Conservation (phyloP, 1,140 invertebrate genomes). For the Drosophila oshimai region DNA sequence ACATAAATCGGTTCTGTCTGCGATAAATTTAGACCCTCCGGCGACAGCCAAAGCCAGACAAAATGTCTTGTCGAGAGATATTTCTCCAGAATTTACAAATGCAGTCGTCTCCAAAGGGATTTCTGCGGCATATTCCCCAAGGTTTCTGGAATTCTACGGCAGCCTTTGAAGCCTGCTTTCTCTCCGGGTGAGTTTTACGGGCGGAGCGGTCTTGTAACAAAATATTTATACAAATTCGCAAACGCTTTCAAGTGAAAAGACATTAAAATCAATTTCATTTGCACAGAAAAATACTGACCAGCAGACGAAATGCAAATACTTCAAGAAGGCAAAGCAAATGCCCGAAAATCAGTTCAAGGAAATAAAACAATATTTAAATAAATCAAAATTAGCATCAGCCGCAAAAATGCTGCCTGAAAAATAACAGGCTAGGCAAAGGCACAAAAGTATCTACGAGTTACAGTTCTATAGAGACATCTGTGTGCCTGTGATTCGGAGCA, state of each 20-base stretch:
- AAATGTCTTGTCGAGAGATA: conserved; percentile 38
- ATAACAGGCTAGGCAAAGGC: not conserved
- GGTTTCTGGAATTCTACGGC: conserved; percentile 19
- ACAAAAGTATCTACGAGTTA: conserved; percentile 33
- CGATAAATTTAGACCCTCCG: conserved; percentile 57
- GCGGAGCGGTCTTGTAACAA: not conserved
- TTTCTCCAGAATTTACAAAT: conserved; percentile 39
- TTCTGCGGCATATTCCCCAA: conserved; percentile 31
- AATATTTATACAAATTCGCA: conserved; percentile 26
- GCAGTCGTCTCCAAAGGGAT: conserved; percentile 19
- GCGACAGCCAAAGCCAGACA: conserved; percentile 33
- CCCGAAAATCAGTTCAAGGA: conserved; percentile 34
- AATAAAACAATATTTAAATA: conserved; percentile 72
- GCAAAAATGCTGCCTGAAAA: conserved; percentile 29
- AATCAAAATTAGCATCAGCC: conserved; percentile 65
- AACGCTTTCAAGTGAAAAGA: conserved; percentile 24
- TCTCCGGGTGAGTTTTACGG: not conserved
- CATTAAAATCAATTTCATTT: conserved; percentile 39
- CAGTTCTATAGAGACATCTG: conserved; percentile 26
- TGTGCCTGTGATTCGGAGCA: conserved; percentile 34
- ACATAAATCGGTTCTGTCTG: conserved; percentile 59
- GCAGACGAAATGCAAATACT: conserved; percentile 42
- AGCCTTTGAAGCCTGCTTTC: conserved; percentile 10
- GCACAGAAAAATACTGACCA: conserved; percentile 17
- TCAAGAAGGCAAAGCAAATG: conserved; percentile 1